Evolutionary conservation across 2,113 vertebrate genomes (phyloP).

Genomic region (Perognathus longimembris): DNA sequence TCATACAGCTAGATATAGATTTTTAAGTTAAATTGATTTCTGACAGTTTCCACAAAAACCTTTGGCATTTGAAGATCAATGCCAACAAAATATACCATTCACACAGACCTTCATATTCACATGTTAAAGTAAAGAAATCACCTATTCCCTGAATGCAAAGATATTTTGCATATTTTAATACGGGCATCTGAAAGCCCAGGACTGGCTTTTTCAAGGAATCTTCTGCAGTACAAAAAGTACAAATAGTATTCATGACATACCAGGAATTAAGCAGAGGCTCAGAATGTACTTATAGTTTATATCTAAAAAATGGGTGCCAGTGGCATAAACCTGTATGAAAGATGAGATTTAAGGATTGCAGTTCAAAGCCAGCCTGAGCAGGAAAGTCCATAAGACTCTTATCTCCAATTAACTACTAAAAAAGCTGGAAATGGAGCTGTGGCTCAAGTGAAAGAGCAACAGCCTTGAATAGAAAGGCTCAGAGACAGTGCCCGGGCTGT

Average conservation of each 20-base stretch:
- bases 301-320: too few relatives aligned
- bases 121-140: background rate
- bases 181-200: background rate
- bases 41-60: background rate
- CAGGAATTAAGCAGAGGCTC: background rate
- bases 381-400: too few relatives aligned
- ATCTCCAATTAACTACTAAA: too few relatives aligned
- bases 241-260: background rate
- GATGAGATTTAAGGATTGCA: too few relatives aligned
- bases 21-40: background rate
- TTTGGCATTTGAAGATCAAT: background rate
- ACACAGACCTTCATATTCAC: background rate
- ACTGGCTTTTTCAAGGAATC: background rate
- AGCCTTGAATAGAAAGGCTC: too few relatives aligned
- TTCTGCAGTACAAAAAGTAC: background rate
- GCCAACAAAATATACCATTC: background rate
- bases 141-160: background rate
- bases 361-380: too few relatives aligned
- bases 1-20: background rate
- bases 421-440: too few relatives aligned
- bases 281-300: slow-evolving; percentile 24
- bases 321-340: too few relatives aligned
- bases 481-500: too few relatives aligned
- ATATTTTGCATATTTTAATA: background rate
- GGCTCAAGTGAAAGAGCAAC: too few relatives aligned